Base-by-base conservation (phyloP, 2,113 vertebrate genomes). In the Pimephales promelas region DNA sequence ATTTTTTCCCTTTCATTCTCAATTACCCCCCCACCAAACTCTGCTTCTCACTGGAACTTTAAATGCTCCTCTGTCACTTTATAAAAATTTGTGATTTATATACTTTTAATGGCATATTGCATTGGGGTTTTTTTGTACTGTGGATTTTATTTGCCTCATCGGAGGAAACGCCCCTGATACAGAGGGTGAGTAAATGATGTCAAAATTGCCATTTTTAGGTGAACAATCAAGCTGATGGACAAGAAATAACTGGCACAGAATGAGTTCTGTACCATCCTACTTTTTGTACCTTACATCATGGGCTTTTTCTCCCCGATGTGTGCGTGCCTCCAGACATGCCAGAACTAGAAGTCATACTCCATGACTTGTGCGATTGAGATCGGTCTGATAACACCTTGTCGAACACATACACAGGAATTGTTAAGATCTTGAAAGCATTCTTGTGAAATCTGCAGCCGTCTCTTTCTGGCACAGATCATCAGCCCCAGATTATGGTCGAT, bases 401-500 rank as follows among this genome's bases (percentile, higher is more conserved):
- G 89, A 90, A 91, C 79, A 83, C 64, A 87, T 83, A 86, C 83
- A 86, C 64, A 87, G 43, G 68, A 11, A 52, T 85, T 89, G 88
- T 88, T 91, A 89, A 2, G 88, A 88, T 92, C 90, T 89, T 87
- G 88, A 90, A 92, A 88, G 81, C 92, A 88, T 90, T 90, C 91
- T 92, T 87, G 82, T 74, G 70, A 88, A 92, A 90, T 88, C 83
- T 89, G 81, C 75, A 86, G 90, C 89, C 28, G 57, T 87, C 81
- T 85, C 91, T 88, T 88, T 89, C 88, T 91, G 88, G 86, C 84
- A 86, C 36, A 79, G 83, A 88, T 88, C 80, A 82, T 87, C 73
- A 83, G 82, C 86, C 84, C 54, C 83, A 79, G 81, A 88, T 85
- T 85, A 66, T 14, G 79, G 72, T 72, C 40, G 49, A 72, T 80